A percentile compares a stretch with the other conserved stretches of the same genome.
phyloP scores from a whole-genome alignment of 2,113 vertebrate species.

The Tragelaphus buxtoni region DNA sequence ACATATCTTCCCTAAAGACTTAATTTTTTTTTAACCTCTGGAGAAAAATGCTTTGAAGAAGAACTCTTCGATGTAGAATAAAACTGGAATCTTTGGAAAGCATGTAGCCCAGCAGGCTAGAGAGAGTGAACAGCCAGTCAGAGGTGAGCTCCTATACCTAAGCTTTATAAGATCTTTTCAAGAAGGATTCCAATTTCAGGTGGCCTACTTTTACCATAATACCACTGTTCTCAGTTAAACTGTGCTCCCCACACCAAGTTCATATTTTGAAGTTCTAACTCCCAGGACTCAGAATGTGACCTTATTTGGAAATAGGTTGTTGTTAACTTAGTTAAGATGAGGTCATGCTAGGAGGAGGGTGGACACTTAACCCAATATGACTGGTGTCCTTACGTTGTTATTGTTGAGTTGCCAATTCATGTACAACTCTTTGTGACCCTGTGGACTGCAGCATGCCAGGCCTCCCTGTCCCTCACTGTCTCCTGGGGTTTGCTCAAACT shows the following conservation, averaged over 20 bases:
- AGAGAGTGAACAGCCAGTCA: not conserved
- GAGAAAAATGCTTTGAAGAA: slow-evolving; percentile 29
- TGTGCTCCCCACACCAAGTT: not conserved
- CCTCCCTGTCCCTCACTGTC: not conserved
- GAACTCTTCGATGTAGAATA: slow-evolving; percentile 20
- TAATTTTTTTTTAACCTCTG: not conserved
- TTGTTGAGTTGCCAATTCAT: not conserved
- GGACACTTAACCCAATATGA: not conserved
- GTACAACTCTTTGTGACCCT: not conserved
- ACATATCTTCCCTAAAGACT: not conserved
- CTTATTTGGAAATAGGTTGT: not conserved
- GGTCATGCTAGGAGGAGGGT: not conserved
- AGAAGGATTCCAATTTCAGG: not conserved
- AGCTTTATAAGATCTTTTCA: not conserved
- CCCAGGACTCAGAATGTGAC: not conserved
- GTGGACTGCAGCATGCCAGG: not conserved
- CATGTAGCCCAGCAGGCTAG: not conserved
- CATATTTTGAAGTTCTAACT: not conserved
- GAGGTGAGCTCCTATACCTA: not conserved
- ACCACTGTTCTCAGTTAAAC: not conserved
- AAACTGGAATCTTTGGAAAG: slow-evolving; percentile 14
- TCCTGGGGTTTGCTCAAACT: not conserved
- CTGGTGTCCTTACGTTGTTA: not conserved
- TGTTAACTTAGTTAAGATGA: not conserved
- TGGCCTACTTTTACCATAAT: not conserved